Evolutionary conservation across 1,140 invertebrate species (phyloP).

Genomic region (Nebria ingens): DNA sequence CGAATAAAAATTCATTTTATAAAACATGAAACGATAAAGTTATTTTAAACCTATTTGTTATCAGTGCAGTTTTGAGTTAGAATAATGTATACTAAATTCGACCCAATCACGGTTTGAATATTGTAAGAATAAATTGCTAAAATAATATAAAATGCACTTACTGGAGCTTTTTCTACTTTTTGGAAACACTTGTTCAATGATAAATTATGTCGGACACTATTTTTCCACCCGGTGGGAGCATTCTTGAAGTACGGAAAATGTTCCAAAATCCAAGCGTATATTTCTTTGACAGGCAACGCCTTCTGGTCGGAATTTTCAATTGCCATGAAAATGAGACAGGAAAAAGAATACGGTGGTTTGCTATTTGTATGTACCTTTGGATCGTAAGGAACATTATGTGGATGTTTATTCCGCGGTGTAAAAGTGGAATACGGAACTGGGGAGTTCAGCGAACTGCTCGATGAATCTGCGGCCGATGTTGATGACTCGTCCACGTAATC

Average conservation of each 20-base stretch:
- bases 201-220: slow-evolving; percentile 90
- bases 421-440: slow-evolving; percentile 19
- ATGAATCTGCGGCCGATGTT: slow-evolving; percentile 30
- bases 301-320: slow-evolving; percentile 84
- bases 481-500: slow-evolving; percentile 36
- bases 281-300: slow-evolving; percentile 89
- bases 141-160: slow-evolving; percentile 40
- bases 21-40: too few species aligned
- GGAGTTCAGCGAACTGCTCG: slow-evolving; percentile 29
- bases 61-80: too few species aligned
- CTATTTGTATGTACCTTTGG: slow-evolving; percentile 69
- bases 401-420: slow-evolving; percentile 41
- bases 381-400: slow-evolving; percentile 62
- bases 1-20: too few species aligned
- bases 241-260: slow-evolving; percentile 96
- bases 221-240: slow-evolving; percentile 96
- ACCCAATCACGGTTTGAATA: slow-evolving; percentile 12
- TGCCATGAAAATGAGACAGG: slow-evolving; percentile 95
- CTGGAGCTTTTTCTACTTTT: slow-evolving; percentile 85
- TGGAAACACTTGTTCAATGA: slow-evolving; percentile 95
- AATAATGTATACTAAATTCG: too few species aligned
- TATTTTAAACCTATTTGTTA: too few species aligned
- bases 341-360: slow-evolving; percentile 92
- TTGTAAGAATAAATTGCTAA: slow-evolving; percentile 13
- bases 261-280: slow-evolving; percentile 95